These are phyloP conservation scores for Papilio gigon DNA, from an alignment of 2,888 invertebrate genomes.

Conservation along the genomic window DNA sequence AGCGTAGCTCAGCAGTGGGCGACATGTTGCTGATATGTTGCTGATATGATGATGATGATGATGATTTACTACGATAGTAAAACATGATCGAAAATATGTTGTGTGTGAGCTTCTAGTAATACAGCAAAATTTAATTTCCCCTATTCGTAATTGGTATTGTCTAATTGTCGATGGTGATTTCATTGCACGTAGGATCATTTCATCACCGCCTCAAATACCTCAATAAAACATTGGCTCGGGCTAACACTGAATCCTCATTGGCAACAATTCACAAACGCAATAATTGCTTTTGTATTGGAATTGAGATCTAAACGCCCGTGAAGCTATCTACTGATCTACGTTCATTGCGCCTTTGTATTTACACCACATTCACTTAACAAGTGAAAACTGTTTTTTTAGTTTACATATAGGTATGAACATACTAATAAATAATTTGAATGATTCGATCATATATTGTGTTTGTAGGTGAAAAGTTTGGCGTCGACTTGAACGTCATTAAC, in stretches of 20 bases:
- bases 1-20: too few species aligned
- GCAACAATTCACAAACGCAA: slow-evolving; percentile 37
- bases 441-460: background rate
- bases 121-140: slow-evolving; percentile 15
- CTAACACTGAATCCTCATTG: slow-evolving; percentile 36
- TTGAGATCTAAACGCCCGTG: slow-evolving; percentile 6
- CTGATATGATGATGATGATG: too few species aligned
- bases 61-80: too few species aligned
- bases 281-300: slow-evolving; percentile 35
- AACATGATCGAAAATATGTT: too few species aligned
- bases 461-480: background rate
- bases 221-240: slow-evolving; percentile 35
- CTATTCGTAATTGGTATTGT: slow-evolving; percentile 18
- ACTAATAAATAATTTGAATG: background rate
- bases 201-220: slow-evolving; percentile 32
- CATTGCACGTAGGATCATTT: slow-evolving; percentile 16
- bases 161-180: slow-evolving; percentile 30
- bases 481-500: too few species aligned
- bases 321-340: background rate
- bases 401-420: background rate
- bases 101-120: too few species aligned
- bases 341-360: slow-evolving; percentile 24
- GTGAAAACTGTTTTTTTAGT: too few species aligned
- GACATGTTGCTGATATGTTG: too few species aligned
- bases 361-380: background rate